These are phyloP conservation scores for Trichonephila clavipes DNA, from an alignment of 1,140 invertebrate species.

Conservation along the genomic window DNA sequence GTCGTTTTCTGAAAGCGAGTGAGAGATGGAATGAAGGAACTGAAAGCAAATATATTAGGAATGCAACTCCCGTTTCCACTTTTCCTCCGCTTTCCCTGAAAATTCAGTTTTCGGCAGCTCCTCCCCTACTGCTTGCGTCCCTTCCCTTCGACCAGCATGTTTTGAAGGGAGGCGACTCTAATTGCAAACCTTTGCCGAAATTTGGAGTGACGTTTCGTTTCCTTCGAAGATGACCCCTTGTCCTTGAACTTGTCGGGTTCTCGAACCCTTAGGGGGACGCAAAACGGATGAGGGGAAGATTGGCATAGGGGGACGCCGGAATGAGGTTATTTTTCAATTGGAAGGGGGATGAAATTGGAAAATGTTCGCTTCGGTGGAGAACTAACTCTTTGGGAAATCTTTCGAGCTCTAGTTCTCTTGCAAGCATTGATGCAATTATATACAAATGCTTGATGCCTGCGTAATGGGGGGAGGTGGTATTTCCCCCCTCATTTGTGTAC, in stretches of 20 bases:
- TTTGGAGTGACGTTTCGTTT: conserved; percentile 16
- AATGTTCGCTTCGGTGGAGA: neutral
- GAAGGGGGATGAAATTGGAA: neutral
- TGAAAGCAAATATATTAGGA: conserved; percentile 73
- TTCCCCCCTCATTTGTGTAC: too few species aligned
- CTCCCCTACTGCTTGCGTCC: neutral
- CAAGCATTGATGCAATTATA: neutral
- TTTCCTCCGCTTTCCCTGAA: conserved; percentile 35
- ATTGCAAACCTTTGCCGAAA: conserved; percentile 4
- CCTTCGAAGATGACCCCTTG: neutral
- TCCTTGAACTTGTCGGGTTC: neutral
- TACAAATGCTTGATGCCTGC: too few species aligned
- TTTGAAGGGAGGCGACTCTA: neutral
- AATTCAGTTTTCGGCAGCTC: conserved; percentile 63
- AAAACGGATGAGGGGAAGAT: conserved; percentile 3
- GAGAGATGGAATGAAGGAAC: conserved; percentile 41
- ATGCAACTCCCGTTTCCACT: conserved; percentile 54
- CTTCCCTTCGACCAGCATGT: neutral
- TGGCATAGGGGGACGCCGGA: neutral
- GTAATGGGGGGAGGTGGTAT: too few species aligned
- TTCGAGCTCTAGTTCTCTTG: neutral
- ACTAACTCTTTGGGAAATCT: neutral
- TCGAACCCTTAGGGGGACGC: neutral
- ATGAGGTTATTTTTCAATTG: neutral
- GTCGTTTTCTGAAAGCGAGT: conserved; percentile 23